These are phyloP conservation scores for Magallana nippona DNA, from an alignment of 2,888 invertebrate genomes.

Conservation along the genomic window DNA sequence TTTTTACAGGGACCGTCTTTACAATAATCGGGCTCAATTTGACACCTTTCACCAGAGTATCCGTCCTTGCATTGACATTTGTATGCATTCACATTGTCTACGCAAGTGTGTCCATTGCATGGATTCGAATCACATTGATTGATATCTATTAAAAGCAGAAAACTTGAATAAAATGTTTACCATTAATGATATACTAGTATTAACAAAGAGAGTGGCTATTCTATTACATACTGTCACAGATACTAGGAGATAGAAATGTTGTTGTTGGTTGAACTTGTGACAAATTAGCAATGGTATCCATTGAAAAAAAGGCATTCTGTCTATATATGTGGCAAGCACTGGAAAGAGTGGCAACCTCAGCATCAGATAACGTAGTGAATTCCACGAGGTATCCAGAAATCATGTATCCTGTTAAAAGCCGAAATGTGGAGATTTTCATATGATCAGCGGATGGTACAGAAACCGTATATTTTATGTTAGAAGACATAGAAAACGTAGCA, in stretches of 20 bases:
- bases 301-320: background rate
- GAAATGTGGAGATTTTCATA: background rate
- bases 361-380: background rate
- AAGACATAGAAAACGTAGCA: too few species aligned
- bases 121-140: conserved; percentile 18
- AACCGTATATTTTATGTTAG: too few species aligned
- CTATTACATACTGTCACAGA: background rate
- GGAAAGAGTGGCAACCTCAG: background rate
- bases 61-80: conserved; percentile 36
- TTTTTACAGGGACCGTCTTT: background rate
- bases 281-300: background rate
- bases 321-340: background rate
- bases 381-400: background rate
- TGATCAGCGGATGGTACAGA: too few species aligned
- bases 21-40: background rate
- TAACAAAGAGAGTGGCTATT: background rate
- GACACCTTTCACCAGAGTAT: background rate
- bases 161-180: too few species aligned
- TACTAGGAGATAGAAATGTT: background rate
- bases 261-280: background rate
- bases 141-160: background rate
- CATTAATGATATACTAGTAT: background rate
- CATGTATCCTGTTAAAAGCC: background rate
- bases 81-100: background rate
- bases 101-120: conserved; percentile 38